Evolutionary conservation across 2,888 invertebrate species (phyloP).

Genomic region (Epsilonema sp.): DNA sequence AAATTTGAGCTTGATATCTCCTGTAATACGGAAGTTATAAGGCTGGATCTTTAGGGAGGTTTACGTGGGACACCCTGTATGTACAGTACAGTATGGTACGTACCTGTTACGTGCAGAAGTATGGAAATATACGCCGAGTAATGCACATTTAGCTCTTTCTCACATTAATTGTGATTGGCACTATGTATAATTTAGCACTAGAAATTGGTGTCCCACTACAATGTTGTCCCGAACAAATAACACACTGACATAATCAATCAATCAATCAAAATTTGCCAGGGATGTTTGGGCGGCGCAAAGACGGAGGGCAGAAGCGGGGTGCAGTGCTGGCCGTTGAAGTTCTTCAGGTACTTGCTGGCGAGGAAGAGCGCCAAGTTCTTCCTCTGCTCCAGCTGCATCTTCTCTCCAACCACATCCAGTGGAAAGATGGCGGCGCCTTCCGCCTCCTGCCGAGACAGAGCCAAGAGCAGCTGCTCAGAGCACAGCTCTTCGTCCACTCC

Average conservation of each 20-base stretch:
- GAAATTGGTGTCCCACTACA: too few relatives aligned
- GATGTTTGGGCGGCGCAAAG: conserved; percentile 41
- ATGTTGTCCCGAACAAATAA: background rate
- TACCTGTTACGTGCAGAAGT: too few relatives aligned
- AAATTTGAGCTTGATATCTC: too few relatives aligned
- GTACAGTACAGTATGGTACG: too few relatives aligned
- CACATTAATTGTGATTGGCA: too few relatives aligned
- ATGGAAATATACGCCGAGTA: too few relatives aligned
- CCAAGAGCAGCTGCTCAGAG: background rate
- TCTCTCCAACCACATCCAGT: background rate
- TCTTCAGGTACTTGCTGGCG: conserved; percentile 57
- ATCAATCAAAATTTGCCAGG: conserved; percentile 4
- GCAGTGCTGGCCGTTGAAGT: conserved; percentile 68
- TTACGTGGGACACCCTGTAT: too few relatives aligned
- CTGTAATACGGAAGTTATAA: too few relatives aligned
- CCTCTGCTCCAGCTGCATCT: background rate
- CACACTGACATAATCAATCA: background rate
- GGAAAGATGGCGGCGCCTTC: background rate
- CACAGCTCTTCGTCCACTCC: background rate
- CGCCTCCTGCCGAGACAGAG: background rate
- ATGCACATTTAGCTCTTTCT: too few relatives aligned
- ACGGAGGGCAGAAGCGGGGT: conserved; percentile 50
- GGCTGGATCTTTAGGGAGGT: too few relatives aligned
- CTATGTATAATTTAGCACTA: too few relatives aligned
- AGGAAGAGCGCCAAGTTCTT: conserved; percentile 6